Evolutionary conservation across 1,140 invertebrate species (phyloP), one percentile per base, ranked within the genome.

Genomic region (Lepidurus packardi): DNA sequence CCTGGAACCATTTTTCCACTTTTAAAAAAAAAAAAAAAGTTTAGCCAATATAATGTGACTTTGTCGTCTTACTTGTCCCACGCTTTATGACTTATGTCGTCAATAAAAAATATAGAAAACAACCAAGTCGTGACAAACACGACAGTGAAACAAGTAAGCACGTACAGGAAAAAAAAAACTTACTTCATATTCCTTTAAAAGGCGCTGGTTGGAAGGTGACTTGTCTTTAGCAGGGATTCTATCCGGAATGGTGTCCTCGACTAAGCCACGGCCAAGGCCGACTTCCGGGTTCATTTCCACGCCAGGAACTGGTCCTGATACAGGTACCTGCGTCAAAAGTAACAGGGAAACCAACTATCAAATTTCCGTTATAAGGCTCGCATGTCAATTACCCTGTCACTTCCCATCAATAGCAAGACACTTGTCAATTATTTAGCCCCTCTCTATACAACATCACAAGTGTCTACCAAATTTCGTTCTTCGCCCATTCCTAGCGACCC

Each of bases 201-300:
- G 16, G 16, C 21, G 53, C 53, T 65, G 53, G 16, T 65, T 13
- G 1, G 53, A 65, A 65, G 53, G 53, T 65, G 21, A 65, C 16
- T 65, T 13, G 16, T 65, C 53, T 7, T 65, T 65, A 65, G 53
- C 53, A 65, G 53, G 53, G 13, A 21, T 34, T 34, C 34, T 34
- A 34, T 34, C 34, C 34, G 34, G 34, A 34, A 34, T 34, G 34
- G 34, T 34, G 34, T 34, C 34, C 34, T 34, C 34, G 34, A 34
- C 34, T 34, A 34, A 34, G 34, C 53, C 21, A n/a, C 53, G 53
- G 53, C 53, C 53, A 65, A 65, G 53, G 53, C 53, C 53, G 8
- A 65, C 53, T 65, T 65, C 53, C 53, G 53, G 53, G 53, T 65
- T 65, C 53, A 65, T 65, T 65, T 65, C 53, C 53, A 65, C 16